A percentile compares a stretch with the other conserved stretches of the same genome.
phyloP scores from a whole-genome alignment of 2,888 invertebrate species.

The Epinotia bilunana region DNA sequence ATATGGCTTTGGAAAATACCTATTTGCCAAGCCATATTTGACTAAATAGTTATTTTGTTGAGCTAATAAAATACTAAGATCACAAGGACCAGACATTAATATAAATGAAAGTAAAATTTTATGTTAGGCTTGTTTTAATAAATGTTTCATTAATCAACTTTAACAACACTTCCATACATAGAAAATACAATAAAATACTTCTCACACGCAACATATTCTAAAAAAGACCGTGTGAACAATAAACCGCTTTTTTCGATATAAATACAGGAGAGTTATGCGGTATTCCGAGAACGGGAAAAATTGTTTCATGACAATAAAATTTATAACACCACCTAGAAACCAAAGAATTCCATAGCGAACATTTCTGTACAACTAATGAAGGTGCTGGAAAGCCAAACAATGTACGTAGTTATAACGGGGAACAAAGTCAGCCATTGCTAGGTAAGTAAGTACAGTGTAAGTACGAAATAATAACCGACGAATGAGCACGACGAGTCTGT shows the following conservation, averaged over 20 bases:
- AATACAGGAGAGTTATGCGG: neutral
- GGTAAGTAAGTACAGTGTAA: constrained; percentile 11
- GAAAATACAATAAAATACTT: too few relatives aligned
- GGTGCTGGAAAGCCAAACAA: constrained; percentile 3
- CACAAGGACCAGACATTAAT: too few relatives aligned
- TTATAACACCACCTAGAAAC: constrained; percentile 8
- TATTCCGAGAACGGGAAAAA: neutral
- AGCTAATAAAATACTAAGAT: too few relatives aligned
- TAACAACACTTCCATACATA: too few relatives aligned
- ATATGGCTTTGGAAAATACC: too few relatives aligned
- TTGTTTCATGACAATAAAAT: constrained; percentile 9
- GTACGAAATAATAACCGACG: constrained; percentile 42
- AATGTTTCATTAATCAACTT: too few relatives aligned
- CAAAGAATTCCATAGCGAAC: constrained; percentile 21
- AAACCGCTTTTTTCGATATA: neutral
- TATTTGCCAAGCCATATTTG: too few relatives aligned
- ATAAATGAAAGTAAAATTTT: too few relatives aligned
- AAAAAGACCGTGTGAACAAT: neutral
- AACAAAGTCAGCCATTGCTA: constrained; percentile 31
- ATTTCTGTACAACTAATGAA: constrained; percentile 19
- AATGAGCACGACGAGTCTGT: constrained; percentile 40
- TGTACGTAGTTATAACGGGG: constrained; percentile 17
- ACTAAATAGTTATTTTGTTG: too few relatives aligned
- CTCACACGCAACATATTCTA: neutral
- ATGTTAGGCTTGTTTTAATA: too few relatives aligned